phyloP scores from a whole-genome alignment of 2,888 invertebrate species.

The Entomobrya proxima region DNA sequence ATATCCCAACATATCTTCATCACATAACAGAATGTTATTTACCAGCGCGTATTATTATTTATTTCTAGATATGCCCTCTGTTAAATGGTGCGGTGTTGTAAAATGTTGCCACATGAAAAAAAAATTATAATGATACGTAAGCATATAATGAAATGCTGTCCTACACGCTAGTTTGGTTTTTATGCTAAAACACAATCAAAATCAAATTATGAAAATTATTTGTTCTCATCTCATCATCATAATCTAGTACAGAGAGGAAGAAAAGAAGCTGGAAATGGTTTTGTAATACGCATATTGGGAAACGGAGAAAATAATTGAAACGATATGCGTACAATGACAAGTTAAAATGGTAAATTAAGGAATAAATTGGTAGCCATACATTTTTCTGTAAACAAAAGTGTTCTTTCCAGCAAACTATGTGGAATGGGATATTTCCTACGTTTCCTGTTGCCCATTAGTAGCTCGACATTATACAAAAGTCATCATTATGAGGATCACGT shows the following conservation, averaged over 20 bases:
- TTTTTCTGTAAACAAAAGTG: too few species aligned
- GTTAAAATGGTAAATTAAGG: too few species aligned
- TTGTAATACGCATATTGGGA: background rate
- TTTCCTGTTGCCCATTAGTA: background rate
- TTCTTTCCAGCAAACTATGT: too few species aligned
- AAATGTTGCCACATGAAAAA: slow-evolving; percentile 22
- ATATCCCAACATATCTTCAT: background rate
- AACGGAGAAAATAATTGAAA: background rate
- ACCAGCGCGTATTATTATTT: background rate
- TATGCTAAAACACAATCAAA: slow-evolving; percentile 41
- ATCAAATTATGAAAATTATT: slow-evolving; percentile 55
- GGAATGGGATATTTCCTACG: too few species aligned
- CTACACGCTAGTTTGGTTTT: slow-evolving; percentile 14
- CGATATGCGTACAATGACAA: background rate
- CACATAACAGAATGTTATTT: too few species aligned
- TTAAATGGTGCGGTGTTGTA: slow-evolving; percentile 23
- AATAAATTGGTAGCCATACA: too few species aligned
- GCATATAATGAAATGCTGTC: background rate
- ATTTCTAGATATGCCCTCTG: background rate
- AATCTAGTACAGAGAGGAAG: background rate
- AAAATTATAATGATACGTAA: background rate
- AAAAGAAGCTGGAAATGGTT: too few species aligned
- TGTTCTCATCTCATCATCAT: background rate
- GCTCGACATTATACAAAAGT: too few species aligned
- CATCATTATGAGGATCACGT: background rate